Conservation (phyloP, 2,797 vertebrate genomes). For the Amblyopsis hoosieri region DNA sequence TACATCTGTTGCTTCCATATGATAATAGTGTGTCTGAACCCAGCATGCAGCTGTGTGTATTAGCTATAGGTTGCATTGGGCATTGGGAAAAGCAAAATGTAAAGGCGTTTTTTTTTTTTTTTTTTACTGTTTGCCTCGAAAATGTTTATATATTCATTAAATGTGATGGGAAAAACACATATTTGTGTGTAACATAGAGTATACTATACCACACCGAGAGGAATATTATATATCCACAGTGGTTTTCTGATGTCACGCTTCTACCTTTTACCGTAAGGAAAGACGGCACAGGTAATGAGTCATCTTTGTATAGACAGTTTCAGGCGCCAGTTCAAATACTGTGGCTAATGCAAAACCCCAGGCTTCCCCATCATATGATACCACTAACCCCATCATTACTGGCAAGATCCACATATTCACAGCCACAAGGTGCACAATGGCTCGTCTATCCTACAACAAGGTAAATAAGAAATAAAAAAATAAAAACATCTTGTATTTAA, state of each 20-base stretch:
- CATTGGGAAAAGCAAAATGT: background rate
- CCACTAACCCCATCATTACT: slow-evolving; percentile 29
- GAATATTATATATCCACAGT: slow-evolving; percentile 5
- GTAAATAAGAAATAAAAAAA: too few relatives aligned
- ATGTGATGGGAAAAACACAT: slow-evolving; percentile 1
- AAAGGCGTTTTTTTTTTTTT: background rate
- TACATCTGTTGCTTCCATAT: slow-evolving; percentile 15
- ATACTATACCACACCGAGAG: slow-evolving; percentile 31
- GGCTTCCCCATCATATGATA: slow-evolving; percentile 48
- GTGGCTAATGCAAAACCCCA: slow-evolving; percentile 63
- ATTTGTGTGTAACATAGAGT: slow-evolving; percentile 20
- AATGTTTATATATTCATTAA: background rate
- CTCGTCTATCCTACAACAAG: slow-evolving; percentile 30
- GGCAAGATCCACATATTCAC: slow-evolving; percentile 49
- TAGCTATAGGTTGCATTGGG: background rate
- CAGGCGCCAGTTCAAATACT: slow-evolving; percentile 58
- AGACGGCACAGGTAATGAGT: slow-evolving; percentile 59
- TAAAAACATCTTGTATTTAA: slow-evolving; percentile 27
- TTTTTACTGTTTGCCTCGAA: slow-evolving; percentile 1
- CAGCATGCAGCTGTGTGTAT: background rate
- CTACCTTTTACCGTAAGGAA: slow-evolving; percentile 42
- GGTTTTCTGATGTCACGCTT: slow-evolving; percentile 28
- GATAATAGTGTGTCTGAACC: slow-evolving; percentile 11
- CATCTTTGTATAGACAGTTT: slow-evolving; percentile 49
- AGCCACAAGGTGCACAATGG: slow-evolving; percentile 47